These are phyloP conservation scores for Limenitis camilla DNA, from an alignment of 2,888 invertebrate genomes.

Conservation along the genomic window DNA sequence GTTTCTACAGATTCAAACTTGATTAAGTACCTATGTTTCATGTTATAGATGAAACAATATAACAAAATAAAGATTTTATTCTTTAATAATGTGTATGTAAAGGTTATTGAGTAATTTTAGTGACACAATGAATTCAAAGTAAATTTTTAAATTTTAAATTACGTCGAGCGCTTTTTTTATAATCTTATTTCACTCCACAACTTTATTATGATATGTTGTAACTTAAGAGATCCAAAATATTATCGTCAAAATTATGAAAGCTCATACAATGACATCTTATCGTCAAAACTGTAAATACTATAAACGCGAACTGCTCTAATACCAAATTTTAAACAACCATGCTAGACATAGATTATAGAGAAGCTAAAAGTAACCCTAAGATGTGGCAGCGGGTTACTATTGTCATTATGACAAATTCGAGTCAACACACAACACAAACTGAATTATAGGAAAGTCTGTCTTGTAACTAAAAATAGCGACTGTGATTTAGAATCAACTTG, in stretches of 20 bases:
- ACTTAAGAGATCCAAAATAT: conserved; percentile 21
- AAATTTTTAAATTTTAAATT: neutral
- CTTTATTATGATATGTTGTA: conserved; percentile 21
- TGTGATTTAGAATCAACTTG: conserved; percentile 43
- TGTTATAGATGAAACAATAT: too few species aligned
- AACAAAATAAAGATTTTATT: too few species aligned
- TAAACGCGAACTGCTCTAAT: neutral
- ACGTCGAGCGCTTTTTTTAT: conserved; percentile 3
- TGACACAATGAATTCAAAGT: neutral
- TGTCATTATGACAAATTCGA: conserved; percentile 8
- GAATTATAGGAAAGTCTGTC: neutral
- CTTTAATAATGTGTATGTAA: too few species aligned
- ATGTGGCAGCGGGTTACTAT: conserved; percentile 4
- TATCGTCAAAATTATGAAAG: conserved; percentile 17
- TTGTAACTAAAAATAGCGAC: conserved; percentile 33
- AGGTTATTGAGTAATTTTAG: too few species aligned
- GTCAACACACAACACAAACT: conserved; percentile 10
- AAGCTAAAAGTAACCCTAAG: neutral
- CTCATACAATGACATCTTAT: conserved; percentile 16
- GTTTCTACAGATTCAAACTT: too few species aligned
- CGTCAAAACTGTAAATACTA: conserved; percentile 3
- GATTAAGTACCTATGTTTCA: too few species aligned
- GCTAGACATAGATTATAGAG: conserved; percentile 4
- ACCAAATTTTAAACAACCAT: neutral
- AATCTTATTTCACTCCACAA: conserved; percentile 12